Evolutionary conservation across 1,140 invertebrate genomes (phyloP).

Genomic region (Drosophila nannoptera): DNA sequence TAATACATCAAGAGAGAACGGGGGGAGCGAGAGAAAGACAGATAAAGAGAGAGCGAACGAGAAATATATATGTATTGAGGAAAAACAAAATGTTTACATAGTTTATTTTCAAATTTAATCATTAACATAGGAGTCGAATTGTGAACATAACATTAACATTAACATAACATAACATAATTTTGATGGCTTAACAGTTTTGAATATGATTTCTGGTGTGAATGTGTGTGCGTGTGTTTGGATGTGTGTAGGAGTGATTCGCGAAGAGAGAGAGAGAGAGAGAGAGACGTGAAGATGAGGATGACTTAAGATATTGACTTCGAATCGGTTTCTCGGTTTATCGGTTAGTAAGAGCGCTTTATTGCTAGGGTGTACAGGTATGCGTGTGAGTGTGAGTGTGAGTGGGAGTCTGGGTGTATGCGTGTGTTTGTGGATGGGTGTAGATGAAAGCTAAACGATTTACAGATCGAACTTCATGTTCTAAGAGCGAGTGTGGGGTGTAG

Average conservation of each 20-base stretch:
- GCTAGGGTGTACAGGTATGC: slow-evolving; percentile 20
- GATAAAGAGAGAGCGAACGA: slow-evolving; percentile 21
- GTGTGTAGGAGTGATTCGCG: slow-evolving; percentile 22
- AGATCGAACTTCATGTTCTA: slow-evolving; percentile 29
- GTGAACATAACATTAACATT: slow-evolving; percentile 49
- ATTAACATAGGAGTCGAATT: slow-evolving; percentile 37
- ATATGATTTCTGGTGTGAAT: slow-evolving; percentile 19
- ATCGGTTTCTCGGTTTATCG: slow-evolving; percentile 23
- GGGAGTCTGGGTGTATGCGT: slow-evolving; percentile 16
- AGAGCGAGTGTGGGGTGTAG: slow-evolving; percentile 17
- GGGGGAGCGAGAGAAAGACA: slow-evolving; percentile 19
- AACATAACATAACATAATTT: slow-evolving; percentile 49
- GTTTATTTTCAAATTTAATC: slow-evolving; percentile 31
- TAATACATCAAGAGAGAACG: slow-evolving; percentile 37
- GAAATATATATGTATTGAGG: slow-evolving; percentile 21
- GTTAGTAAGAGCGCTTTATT: slow-evolving; percentile 32
- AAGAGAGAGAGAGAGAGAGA: slow-evolving; percentile 7
- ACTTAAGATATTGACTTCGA: slow-evolving; percentile 11
- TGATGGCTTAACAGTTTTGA: slow-evolving; percentile 40
- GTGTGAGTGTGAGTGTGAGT: slow-evolving; percentile 9
- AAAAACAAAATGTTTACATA: slow-evolving; percentile 37
- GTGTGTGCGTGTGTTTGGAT: slow-evolving; percentile 12
- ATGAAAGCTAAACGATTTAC: slow-evolving; percentile 33
- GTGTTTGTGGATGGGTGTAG: slow-evolving; percentile 4
- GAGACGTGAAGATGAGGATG: slow-evolving; percentile 8